A percentile compares a stretch with the other conserved stretches of the same genome.
These are phyloP conservation scores for human (Homo sapiens) DNA, from an alignment of 2,113 vertebrate species.

Conservation along the genomic window GRCh38 chr2:12466001-12466500, in stretches of 20 bases:
- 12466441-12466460: too few species aligned
- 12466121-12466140: not conserved
- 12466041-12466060: not conserved
- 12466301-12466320: not conserved
- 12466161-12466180: not conserved
- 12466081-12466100: not conserved
- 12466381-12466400: accelerated
- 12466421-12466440: not conserved
- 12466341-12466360: not conserved
- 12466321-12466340: not conserved
- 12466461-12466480: too few species aligned
- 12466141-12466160: not conserved
- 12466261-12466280: not conserved
- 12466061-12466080: too few species aligned
- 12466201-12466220: not conserved
- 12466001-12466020: not conserved
- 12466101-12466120: not conserved
- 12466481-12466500: too few species aligned
- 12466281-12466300: not conserved
- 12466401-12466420: not conserved
- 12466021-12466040: not conserved
- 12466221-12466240: not conserved
- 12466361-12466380: not conserved
- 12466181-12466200: not conserved
- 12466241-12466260: not conserved